These are phyloP conservation scores for Pristionchus entomophagus DNA, from an alignment of 2,888 invertebrate species.

Conservation along the genomic window DNA sequence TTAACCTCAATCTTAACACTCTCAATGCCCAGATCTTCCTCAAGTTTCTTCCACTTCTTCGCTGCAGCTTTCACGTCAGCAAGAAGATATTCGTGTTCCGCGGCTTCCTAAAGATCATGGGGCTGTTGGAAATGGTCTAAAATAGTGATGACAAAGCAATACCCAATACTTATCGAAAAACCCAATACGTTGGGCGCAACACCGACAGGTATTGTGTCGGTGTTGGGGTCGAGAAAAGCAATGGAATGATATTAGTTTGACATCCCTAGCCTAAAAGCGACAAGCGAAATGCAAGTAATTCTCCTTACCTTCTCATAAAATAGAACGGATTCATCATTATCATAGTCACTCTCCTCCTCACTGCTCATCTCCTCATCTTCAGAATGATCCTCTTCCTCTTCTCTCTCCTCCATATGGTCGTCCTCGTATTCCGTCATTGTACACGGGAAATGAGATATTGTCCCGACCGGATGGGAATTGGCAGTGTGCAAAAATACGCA, in stretches of 20 bases:
- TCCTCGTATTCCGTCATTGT: no score
- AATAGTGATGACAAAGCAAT: no score
- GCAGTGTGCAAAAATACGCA: no score
- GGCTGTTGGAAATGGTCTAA: background rate
- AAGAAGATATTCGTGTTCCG: background rate
- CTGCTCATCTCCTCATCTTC: background rate
- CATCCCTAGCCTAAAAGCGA: no score
- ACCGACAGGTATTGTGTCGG: no score
- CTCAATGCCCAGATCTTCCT: constrained; percentile 1
- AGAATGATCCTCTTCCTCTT: background rate
- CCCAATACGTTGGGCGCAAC: no score
- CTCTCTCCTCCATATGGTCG: background rate
- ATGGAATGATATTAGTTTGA: no score
- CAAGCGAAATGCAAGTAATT: no score
- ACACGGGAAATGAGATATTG: no score
- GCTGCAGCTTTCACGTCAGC: background rate
- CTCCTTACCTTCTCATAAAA: background rate
- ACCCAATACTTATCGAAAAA: no score
- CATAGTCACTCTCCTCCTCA: background rate
- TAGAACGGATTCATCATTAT: background rate
- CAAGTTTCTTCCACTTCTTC: background rate
- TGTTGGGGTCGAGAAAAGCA: no score
- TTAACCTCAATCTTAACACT: constrained; percentile 12
- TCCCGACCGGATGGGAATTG: no score
- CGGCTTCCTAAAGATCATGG: background rate